Evolutionary conservation across 2,797 vertebrate species (phyloP), one percentile per base, ranked within the genome.

Genomic region (Lemur catta): DNA sequence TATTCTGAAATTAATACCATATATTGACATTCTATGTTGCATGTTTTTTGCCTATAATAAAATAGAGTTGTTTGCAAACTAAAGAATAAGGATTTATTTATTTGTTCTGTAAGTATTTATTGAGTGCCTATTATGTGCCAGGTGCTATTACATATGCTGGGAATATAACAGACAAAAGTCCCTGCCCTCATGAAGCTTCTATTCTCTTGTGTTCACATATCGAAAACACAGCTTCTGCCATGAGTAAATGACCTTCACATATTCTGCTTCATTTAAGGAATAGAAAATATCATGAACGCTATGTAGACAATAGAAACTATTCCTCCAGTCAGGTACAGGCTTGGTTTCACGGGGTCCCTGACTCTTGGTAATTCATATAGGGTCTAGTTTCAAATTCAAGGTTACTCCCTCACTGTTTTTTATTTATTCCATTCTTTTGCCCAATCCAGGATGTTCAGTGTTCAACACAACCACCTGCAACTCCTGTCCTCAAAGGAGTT

Each of bases 401-500:
- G 50, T 81, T 26, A 74, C 72, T 94, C 74, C 69, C 67, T 93
- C 63, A 46, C 24, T 52, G 63, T 71, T 84, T 74, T 28, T 67
- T 89, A 87, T 65, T 95, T 92, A 80, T 93, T 93, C 71, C 75
- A 75, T 92, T 87, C 69, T 57, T 90, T 91, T 89, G 46, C 63
- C 90, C 65, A 55, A 84, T 59, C 75, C 84, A 93, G 26, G 79
- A 96, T 93, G 80, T 95, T 86, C 74, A 38, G 69, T 84, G 26
- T 94, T 89, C 80, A 94, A 84, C 79, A 89, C 71, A 90, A 90
- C 59, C 80, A 95, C 82, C 82, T 90, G 90, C 80, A 87, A n/a
- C n/a, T 94, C 38, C 79, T 89, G 52, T 52, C 71, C 90, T 94
- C 76, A 93, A 71, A 96, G 84, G 88, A 96, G 18, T 82, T 91